Conservation (phyloP, 2,797 vertebrate genomes). For the Coregonus sp. region DNA sequence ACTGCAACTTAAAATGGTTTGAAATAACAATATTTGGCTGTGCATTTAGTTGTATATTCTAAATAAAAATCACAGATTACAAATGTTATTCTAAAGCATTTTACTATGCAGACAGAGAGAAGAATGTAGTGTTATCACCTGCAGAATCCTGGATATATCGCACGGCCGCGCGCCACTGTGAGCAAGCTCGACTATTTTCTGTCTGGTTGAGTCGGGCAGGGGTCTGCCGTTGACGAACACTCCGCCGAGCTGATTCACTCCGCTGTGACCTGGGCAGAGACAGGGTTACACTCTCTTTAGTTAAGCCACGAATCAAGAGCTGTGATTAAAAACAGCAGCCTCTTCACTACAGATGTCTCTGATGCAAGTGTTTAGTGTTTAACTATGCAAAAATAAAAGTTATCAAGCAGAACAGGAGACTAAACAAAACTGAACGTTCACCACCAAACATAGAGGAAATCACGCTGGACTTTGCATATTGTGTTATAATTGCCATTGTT, state of each 20-base stretch:
- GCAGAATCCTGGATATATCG: slow-evolving; percentile 97
- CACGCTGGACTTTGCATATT: slow-evolving; percentile 27
- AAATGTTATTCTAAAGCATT: background rate
- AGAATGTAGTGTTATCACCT: slow-evolving; percentile 75
- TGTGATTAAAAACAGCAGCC: slow-evolving; percentile 1
- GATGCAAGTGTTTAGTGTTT: slow-evolving; percentile 15
- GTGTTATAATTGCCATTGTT: slow-evolving; percentile 33
- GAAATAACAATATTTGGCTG: slow-evolving; percentile 63
- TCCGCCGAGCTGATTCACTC: slow-evolving; percentile 97
- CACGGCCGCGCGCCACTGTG: slow-evolving; percentile 97
- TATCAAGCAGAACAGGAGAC: slow-evolving; percentile 27
- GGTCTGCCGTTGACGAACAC: slow-evolving; percentile 98
- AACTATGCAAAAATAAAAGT: slow-evolving; percentile 22
- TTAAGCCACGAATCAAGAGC: slow-evolving; percentile 11
- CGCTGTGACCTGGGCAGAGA: slow-evolving; percentile 90
- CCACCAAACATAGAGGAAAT: slow-evolving; percentile 8
- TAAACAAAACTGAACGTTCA: slow-evolving; percentile 32
- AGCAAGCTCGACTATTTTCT: slow-evolving; percentile 98
- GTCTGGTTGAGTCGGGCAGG: slow-evolving; percentile 94
- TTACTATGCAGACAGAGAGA: background rate
- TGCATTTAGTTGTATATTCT: slow-evolving; percentile 85
- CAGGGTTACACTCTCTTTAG: slow-evolving; percentile 5
- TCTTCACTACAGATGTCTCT: background rate
- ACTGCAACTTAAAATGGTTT: background rate
- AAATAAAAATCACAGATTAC: slow-evolving; percentile 60